Conservation (phyloP, 2,797 vertebrate species). For the Neoniphon sammara region DNA sequence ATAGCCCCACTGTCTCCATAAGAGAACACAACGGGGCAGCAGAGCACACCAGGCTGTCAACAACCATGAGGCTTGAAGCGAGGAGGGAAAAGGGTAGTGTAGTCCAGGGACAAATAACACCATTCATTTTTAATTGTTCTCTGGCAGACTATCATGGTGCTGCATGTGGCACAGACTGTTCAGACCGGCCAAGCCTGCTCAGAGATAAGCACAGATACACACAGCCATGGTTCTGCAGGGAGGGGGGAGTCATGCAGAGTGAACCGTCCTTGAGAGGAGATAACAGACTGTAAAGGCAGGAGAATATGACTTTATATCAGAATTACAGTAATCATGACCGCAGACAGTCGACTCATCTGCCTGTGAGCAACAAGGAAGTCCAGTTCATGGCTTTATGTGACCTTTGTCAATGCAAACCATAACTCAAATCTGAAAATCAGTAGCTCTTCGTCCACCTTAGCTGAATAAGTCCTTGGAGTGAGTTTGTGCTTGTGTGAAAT, state of each 20-base stretch:
- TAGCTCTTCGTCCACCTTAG: not conserved
- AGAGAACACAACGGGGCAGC: too few species aligned
- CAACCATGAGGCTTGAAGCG: not conserved
- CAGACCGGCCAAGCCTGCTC: constrained; percentile 32
- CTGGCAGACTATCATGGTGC: not conserved
- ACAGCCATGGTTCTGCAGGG: not conserved
- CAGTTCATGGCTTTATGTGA: too few species aligned
- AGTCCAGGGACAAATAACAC: not conserved
- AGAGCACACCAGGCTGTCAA: too few species aligned
- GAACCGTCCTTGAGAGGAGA: constrained; percentile 67
- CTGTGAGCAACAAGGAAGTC: not conserved
- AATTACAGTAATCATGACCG: constrained; percentile 33
- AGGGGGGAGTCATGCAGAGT: constrained; percentile 30
- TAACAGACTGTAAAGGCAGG: constrained; percentile 58
- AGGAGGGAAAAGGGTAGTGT: not conserved
- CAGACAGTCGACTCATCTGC: constrained; percentile 2
- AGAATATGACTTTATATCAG: constrained; percentile 44
- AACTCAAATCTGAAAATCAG: too few species aligned
- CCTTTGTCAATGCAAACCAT: too few species aligned
- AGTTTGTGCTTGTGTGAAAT: too few species aligned
- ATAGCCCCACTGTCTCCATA: too few species aligned
- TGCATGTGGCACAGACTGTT: constrained; percentile 35
- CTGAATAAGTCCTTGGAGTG: not conserved
- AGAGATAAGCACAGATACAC: constrained; percentile 60
- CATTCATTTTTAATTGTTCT: not conserved